Evolutionary conservation across 2,888 invertebrate species (phyloP), one percentile per base, ranked within the genome.

Genomic region (Stratiomys singularior): DNA sequence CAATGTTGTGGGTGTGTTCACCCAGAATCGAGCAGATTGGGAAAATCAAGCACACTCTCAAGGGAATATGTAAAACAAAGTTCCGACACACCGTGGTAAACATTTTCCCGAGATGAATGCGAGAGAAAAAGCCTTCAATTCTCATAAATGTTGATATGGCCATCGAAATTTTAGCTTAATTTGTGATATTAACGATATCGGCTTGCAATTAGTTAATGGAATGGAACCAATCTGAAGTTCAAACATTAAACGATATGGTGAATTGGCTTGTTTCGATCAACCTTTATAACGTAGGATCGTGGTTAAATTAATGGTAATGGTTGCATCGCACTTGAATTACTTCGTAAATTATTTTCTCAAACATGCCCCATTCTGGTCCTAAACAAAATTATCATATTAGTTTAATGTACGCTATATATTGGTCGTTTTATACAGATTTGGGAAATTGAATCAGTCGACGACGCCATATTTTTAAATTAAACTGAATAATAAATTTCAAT

Each of bases 161-260:
- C 74, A 37, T n/a, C 25, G 37, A 30, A 60, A 58, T 44, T 58
- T 74, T 60, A 44, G 72, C 58, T 58, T 28, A 56, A 72, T 74
- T 74, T 58, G 74, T 28, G 52, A 74, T 60, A 72, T 60, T 60
- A 30, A 21, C 56, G 56, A 58, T 58, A 74, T 74, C 44, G 58
- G 58, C 37, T 58, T 30, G 60, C 74, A 74, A 74, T 74, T 74
- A 74, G 60, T 23, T 74, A 74, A 74, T 74, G 74, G 60, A 74
- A 58, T 58, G 52, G 52, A 72, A 56, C 56, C 72, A 72, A 72
- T 56, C 52, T 72, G 47, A 47, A 47, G 47, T 23, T 60, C 69
- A 46, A 47, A 47, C 46, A 47, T 47, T 46, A 46, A 69, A 46
- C 69, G 47, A 47, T 69, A 47, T 30, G 15, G 30, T 28, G 13